Evolutionary conservation across 2,888 invertebrate genomes (phyloP).

Genomic region (Pandemis heparana): DNA sequence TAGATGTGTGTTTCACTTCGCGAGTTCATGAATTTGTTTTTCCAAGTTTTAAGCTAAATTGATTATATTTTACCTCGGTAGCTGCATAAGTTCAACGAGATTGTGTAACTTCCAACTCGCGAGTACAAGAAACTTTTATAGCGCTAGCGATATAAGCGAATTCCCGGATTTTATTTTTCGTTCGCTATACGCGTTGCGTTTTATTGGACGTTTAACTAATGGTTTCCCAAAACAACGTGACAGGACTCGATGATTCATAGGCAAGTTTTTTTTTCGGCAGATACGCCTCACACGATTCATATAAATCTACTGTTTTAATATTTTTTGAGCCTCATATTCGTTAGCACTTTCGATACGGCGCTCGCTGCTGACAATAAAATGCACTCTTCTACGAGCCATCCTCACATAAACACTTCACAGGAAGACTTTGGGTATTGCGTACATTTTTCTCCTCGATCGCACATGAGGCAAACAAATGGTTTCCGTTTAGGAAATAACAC

Average conservation of each 20-base stretch:
- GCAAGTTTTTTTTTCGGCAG: slow-evolving; percentile 50
- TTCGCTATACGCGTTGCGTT: slow-evolving; percentile 57
- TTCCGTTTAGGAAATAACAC: slow-evolving; percentile 84
- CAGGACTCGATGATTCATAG: slow-evolving; percentile 68
- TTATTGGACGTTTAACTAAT: slow-evolving; percentile 74
- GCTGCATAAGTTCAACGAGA: slow-evolving; percentile 61
- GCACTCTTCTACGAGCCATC: slow-evolving; percentile 55
- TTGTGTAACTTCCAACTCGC: slow-evolving; percentile 56
- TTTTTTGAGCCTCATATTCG: slow-evolving; percentile 39
- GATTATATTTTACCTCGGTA: slow-evolving; percentile 55
- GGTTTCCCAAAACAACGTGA: slow-evolving; percentile 70
- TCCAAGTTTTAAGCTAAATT: slow-evolving; percentile 51
- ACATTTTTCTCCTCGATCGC: slow-evolving; percentile 75
- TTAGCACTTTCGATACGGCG: slow-evolving; percentile 16
- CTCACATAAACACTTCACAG: slow-evolving; percentile 65
- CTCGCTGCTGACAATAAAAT: slow-evolving; percentile 50
- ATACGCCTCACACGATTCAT: slow-evolving; percentile 38
- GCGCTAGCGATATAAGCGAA: slow-evolving; percentile 59
- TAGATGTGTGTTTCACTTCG: slow-evolving; percentile 28
- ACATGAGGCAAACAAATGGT: slow-evolving; percentile 81
- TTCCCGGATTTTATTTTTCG: slow-evolving; percentile 64
- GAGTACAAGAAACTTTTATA: slow-evolving; percentile 61
- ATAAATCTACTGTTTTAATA: slow-evolving; percentile 40
- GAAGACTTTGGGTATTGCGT: slow-evolving; percentile 65
- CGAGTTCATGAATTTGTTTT: slow-evolving; percentile 53